Conservation (phyloP, 2,888 invertebrate species). For the Lithophane semibrunnea region DNA sequence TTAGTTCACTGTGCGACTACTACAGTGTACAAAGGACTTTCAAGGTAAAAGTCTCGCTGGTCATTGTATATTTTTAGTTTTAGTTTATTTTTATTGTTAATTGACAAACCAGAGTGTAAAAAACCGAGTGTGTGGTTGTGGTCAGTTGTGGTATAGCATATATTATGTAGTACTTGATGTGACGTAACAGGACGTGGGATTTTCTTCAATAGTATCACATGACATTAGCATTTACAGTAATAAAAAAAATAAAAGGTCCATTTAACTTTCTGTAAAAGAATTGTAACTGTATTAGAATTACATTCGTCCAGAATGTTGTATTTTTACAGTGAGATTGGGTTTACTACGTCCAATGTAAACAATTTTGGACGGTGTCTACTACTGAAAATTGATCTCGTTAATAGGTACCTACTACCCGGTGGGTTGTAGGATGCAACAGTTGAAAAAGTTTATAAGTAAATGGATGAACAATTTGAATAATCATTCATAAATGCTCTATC, state of each 20-base stretch:
- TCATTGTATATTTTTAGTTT: constrained; percentile 72
- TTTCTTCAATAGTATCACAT: not conserved
- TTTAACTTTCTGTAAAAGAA: constrained; percentile 42
- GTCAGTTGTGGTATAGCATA: not conserved
- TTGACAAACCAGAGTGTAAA: constrained; percentile 2
- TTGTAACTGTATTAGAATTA: constrained; percentile 46
- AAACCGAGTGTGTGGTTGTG: constrained; percentile 57
- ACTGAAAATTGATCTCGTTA: constrained; percentile 52
- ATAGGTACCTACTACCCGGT: not conserved
- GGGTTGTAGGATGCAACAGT: not conserved
- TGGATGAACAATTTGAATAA: not conserved
- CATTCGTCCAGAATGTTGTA: constrained; percentile 14
- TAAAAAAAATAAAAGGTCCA: not conserved
- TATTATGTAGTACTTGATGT: not conserved
- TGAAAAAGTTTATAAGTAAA: not conserved
- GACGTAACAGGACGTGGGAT: not conserved
- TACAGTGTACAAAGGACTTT: constrained; percentile 71
- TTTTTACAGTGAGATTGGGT: constrained; percentile 50
- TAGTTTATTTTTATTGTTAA: constrained; percentile 74
- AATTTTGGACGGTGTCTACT: constrained; percentile 12
- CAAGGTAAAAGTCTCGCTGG: constrained; percentile 74
- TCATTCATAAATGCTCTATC: not conserved
- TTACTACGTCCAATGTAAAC: constrained; percentile 42
- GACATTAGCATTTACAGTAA: not conserved
- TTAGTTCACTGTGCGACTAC: constrained; percentile 31